Evolutionary conservation across 2,797 vertebrate genomes (phyloP).

Genomic region (Megaceryle alcyon): DNA sequence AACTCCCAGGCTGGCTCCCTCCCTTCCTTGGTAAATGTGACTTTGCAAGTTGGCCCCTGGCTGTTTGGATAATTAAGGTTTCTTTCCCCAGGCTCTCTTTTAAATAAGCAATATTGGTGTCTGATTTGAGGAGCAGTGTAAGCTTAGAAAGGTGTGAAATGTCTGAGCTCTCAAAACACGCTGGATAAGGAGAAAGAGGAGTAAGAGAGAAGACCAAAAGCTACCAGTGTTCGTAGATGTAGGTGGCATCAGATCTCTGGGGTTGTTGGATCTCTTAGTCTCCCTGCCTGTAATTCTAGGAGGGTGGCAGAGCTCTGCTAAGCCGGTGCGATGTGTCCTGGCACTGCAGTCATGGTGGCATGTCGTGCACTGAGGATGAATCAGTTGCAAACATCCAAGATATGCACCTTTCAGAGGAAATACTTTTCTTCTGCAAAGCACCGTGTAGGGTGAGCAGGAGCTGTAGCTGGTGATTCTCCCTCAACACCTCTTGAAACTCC

Average conservation of each 20-base stretch:
- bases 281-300: background rate
- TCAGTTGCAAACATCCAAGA: background rate
- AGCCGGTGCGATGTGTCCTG: background rate
- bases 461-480: background rate
- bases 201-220: background rate
- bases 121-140: background rate
- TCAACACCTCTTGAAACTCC: background rate
- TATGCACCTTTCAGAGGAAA: background rate
- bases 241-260: background rate
- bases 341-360: accelerated
- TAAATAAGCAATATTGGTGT: background rate
- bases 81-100: background rate
- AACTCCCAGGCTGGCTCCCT: background rate
- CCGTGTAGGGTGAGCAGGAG: background rate
- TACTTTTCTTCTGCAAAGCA: background rate
- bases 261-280: background rate
- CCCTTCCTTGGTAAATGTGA: background rate
- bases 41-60: background rate
- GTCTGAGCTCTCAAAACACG: background rate
- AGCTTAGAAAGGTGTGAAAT: background rate
- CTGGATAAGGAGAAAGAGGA: background rate
- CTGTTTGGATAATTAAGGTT: background rate
- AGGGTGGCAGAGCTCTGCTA: background rate
- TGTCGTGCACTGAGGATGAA: background rate
- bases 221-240: no score